A percentile compares a stretch with the other conserved stretches of the same genome.
These are phyloP conservation scores for Petroica traversi DNA, from an alignment of 2,113 vertebrate genomes.

Conservation along the genomic window DNA sequence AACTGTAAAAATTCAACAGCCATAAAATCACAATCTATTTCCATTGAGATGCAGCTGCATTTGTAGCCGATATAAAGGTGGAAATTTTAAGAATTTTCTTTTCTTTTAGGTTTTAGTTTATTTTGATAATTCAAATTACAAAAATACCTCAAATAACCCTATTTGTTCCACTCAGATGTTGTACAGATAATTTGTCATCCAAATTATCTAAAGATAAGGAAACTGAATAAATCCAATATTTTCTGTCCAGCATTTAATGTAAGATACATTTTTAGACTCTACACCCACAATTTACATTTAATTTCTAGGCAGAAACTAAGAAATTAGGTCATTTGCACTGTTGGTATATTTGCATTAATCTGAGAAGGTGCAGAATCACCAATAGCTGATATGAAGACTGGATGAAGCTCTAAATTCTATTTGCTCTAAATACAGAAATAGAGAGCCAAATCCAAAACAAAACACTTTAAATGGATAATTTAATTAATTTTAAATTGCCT, in stretches of 20 bases:
- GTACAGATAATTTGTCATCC: not conserved
- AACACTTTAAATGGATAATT: not conserved
- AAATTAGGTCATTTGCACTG: not conserved
- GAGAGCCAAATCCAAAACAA: not conserved
- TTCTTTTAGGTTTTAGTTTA: not conserved
- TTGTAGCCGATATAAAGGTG: not conserved
- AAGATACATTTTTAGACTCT: not conserved
- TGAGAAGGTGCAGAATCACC: not conserved
- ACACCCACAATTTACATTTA: not conserved
- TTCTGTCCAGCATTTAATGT: not conserved
- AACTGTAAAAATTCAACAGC: not conserved
- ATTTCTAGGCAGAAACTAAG: not conserved
- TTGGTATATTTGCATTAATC: not conserved
- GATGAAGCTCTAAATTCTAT: not conserved
- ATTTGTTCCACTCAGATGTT: not conserved
- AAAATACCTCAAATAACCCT: not conserved
- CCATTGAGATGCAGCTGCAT: not conserved
- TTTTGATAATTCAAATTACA: not conserved
- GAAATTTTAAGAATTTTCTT: not conserved
- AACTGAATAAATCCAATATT: not conserved
- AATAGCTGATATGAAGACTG: not conserved
- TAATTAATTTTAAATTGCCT: not conserved
- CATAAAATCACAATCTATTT: not conserved
- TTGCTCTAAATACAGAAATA: too few relatives aligned
- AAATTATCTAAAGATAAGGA: not conserved